A percentile compares a stretch with the other conserved stretches of the same genome.
phyloP scores from a whole-genome alignment of 2,888 invertebrate genomes.

The Gymnoscelis rufifasciata region DNA sequence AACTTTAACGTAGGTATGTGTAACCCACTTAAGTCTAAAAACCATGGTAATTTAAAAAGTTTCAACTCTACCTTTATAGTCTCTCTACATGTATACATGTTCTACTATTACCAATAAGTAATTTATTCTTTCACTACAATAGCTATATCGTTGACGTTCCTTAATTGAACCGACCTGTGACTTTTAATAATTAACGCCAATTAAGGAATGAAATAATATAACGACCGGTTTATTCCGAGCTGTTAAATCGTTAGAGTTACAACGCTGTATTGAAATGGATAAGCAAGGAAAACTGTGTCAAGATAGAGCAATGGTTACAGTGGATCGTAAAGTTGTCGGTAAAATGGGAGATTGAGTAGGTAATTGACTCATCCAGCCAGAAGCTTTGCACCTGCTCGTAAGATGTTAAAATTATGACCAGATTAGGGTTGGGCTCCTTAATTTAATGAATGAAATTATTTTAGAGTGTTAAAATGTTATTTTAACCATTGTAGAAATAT shows the following conservation, averaged over 20 bases:
- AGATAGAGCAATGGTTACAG: constrained; percentile 14
- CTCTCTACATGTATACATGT: too few relatives aligned
- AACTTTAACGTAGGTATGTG: too few relatives aligned
- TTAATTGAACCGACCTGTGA: constrained; percentile 42
- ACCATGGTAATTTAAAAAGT: too few relatives aligned
- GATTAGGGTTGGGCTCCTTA: constrained; percentile 3
- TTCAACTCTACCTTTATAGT: too few relatives aligned
- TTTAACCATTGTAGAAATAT: neutral
- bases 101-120: too few relatives aligned
- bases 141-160: constrained; percentile 5
- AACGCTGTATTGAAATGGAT: constrained; percentile 2
- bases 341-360: constrained; percentile 14
- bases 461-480: neutral
- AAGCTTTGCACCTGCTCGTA: constrained; percentile 26
- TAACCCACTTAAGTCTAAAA: too few relatives aligned
- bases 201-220: constrained; percentile 52
- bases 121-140: too few relatives aligned
- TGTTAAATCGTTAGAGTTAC: constrained; percentile 5
- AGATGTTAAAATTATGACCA: constrained; percentile 24
- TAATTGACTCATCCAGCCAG: constrained; percentile 16
- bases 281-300: neutral
- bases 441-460: neutral
- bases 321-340: constrained; percentile 1
- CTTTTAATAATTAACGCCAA: constrained; percentile 53
- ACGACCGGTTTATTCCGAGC: constrained; percentile 15